phyloP scores from a whole-genome alignment of 2,113 vertebrate genomes.

The Pomatorhinus ruficollis region DNA sequence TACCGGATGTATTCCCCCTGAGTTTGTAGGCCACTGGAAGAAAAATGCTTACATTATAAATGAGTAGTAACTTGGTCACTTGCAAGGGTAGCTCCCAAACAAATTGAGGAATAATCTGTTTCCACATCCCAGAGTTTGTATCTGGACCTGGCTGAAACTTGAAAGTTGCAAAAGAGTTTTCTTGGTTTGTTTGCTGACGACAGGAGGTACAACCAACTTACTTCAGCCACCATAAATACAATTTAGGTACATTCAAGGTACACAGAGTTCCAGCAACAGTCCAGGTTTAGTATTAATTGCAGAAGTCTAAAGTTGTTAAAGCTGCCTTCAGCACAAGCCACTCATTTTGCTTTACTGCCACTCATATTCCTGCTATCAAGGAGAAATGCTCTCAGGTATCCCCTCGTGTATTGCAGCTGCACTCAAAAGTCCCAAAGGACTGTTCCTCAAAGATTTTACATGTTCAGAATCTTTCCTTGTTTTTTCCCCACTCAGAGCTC shows the following conservation, averaged over 20 bases:
- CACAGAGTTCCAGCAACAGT: background rate
- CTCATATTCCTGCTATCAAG: background rate
- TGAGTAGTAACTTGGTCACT: background rate
- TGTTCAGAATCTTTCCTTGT: background rate
- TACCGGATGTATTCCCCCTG: background rate
- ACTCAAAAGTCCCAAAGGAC: background rate
- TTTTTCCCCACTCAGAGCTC: background rate
- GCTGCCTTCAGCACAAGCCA: background rate
- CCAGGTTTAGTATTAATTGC: background rate
- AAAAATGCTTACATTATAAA: background rate
- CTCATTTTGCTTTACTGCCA: background rate
- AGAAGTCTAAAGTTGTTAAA: background rate
- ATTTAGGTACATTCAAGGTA: background rate
- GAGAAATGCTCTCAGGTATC: background rate
- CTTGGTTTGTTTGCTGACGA: background rate
- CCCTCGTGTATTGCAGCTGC: background rate
- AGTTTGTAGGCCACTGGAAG: background rate
- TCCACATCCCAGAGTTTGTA: background rate
- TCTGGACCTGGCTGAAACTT: background rate
- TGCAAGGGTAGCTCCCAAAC: background rate
- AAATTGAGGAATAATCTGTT: background rate
- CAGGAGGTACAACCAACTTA: background rate
- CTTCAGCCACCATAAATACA: background rate
- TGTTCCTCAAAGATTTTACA: background rate
- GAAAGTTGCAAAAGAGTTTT: background rate